Base-by-base conservation (phyloP, 2,888 invertebrate genomes). In the Monochamus alternatus region DNA sequence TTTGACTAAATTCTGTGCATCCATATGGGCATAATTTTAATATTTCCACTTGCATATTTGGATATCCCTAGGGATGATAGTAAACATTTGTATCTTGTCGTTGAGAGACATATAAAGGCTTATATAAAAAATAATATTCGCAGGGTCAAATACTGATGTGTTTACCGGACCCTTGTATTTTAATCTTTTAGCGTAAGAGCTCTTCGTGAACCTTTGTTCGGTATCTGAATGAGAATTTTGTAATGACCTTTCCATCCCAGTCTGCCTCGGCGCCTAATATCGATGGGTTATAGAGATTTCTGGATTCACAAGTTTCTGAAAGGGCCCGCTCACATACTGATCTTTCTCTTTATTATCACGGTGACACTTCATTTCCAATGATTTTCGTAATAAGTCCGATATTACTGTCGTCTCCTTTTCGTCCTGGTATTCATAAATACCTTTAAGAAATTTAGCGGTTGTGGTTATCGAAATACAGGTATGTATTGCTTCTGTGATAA, bases 281-380 rank as follows among this genome's bases (percentile, higher is more conserved):
- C 79, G 81, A 79, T 78, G 76, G 78, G 77, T 77, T 82, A 82
- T 82, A 79, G 80, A 80, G 81, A 78, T 79, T 78, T 72, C 76
- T 59, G 79, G 78, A 80, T 80, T 82, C 81, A 79, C 78, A 78
- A 79, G 80, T 80, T 79, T 77, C 79, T 76, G 76, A 81, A 78
- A 76, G 79, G 80, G 76, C 64, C 70, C 77, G 74, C 76, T 77
- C 76, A 77, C 81, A 82, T 82, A 78, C 80, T 81, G 81, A 82
- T 82, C 82, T 79, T 82, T 79, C 79, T 80, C 81, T 82, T 80
- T 82, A 82, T 82, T 82, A 80, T 82, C 76, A 78, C 81, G 81
- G 82, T 81, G 81, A 81, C 81, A 80, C 72, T 79, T 78, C 77
- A 79, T 80, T 80, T 78, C 73, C 76, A 75, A 79, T 78, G 75